These are phyloP conservation scores for Nesospiza acunhae DNA, from an alignment of 2,113 vertebrate species.

Conservation along the genomic window DNA sequence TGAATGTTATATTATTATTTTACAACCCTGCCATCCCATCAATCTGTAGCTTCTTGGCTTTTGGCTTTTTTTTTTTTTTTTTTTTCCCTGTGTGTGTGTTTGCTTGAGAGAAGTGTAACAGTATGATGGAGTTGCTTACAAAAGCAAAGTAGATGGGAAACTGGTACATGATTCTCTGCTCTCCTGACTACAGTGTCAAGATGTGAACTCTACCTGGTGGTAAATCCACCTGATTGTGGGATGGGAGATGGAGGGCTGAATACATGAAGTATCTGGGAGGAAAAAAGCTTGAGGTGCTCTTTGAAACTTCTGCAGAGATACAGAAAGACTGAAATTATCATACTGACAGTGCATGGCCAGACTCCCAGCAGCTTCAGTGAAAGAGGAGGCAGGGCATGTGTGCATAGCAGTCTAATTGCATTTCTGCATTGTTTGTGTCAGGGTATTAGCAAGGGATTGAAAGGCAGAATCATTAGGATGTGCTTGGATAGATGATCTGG, in stretches of 20 bases:
- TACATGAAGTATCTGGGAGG: rapidly evolving
- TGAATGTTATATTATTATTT: not conserved
- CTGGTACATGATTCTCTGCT: not conserved
- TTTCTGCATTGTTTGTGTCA: slow-evolving; percentile 54
- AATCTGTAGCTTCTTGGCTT: not conserved
- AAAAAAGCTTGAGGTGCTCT: not conserved
- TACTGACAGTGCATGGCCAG: not conserved
- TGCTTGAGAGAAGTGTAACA: not conserved
- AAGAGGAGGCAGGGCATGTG: not conserved
- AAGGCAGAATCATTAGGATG: slow-evolving; percentile 64
- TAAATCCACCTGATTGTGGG: not conserved
- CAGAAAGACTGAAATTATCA: not conserved
- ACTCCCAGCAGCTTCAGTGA: not conserved
- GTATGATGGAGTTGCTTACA: not conserved
- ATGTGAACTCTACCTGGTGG: not conserved
- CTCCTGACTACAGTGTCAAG: not conserved
- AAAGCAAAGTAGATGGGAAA: not conserved
- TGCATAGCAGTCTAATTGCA: slow-evolving; percentile 66
- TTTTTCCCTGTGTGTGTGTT: rapidly evolving
- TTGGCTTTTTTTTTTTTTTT: not conserved
- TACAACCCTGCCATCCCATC: not conserved
- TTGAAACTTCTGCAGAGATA: not conserved
- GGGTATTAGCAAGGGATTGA: slow-evolving; percentile 50
- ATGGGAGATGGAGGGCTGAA: not conserved
- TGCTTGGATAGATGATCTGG: slow-evolving; percentile 22